Base-by-base conservation (phyloP, 2,888 invertebrate species). In the Andrena bucephala region DNA sequence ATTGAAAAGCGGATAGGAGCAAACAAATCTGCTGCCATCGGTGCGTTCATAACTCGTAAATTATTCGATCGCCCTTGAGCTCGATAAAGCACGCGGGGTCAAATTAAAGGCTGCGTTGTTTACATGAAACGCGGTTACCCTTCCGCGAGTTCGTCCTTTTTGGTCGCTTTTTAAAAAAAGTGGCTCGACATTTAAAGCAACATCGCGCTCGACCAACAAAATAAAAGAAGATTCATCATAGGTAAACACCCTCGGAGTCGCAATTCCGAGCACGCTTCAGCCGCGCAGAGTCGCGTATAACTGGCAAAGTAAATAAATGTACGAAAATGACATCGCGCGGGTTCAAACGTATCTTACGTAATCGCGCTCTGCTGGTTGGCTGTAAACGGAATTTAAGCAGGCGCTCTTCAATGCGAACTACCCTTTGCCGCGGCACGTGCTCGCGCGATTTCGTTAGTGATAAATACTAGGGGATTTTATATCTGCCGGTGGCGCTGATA, bases 251-350 rank as follows among this genome's bases (percentile, higher is more conserved):
- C 33, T 29, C 20, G 1, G 20, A 13, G 33, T 20, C 20, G 33
- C 33, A 36, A 36, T 20, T 62, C 62, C 10, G 4, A 33, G 29
- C 62, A 33, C 36, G 62, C 20, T 33, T 62, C 36, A 10, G 33
- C 36, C n/a, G 10, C 62, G 10, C 29, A 7, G 62, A 20, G 20
- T 16, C 33, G 62, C 57, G 24, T 62, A 33, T 24, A 33, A 10
- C 62, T 68, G 13, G 8, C 54, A 24, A 54, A 57, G 33, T 69
- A 69, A 69, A 52, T 31, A 54, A 54, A 57, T 20, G n/a, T 33
- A 33, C 20, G 20, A 62, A 62, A 62, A 62, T 36, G 20, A 33
- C 33, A 33, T 33, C 33, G 4, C 7, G n/a, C 31, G 2, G 6
- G 60, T 27, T 31, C 31, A 27, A 10, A 24, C 57, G 13, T 20